Percentiles rank a stretch among this genome's conserved stretches.
phyloP scores from a whole-genome alignment of 2,888 invertebrate species.

The Cyclophora albipunctata region DNA sequence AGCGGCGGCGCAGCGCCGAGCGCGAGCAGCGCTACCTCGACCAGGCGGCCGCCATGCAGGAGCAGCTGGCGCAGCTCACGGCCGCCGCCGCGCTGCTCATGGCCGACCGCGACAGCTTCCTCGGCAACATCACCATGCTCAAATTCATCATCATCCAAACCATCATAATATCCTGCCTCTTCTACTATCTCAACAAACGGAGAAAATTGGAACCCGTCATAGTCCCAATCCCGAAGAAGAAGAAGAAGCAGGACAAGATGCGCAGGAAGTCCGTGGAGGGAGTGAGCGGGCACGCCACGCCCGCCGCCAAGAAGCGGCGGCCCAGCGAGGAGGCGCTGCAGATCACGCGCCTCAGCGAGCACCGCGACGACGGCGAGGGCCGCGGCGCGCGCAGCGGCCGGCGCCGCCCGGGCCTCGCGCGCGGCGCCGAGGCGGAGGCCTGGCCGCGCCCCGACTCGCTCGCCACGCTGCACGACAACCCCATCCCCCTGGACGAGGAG shows the following conservation, averaged over 20 bases:
- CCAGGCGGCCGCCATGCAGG: constrained; percentile 80
- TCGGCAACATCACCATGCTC: constrained; percentile 73
- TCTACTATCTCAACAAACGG: constrained; percentile 69
- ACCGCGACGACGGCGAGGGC: constrained; percentile 59
- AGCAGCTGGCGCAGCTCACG: constrained; percentile 79
- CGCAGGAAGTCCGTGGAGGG: constrained; percentile 81
- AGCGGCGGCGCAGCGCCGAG: constrained; percentile 80
- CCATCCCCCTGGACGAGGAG: constrained; percentile 73
- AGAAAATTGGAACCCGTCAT: constrained; percentile 47
- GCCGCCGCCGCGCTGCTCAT: constrained; percentile 75
- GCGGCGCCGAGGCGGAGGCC: constrained; percentile 51
- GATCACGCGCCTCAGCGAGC: constrained; percentile 71
- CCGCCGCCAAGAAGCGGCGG: constrained; percentile 76
- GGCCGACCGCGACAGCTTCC: constrained; percentile 79
- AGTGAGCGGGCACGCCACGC: constrained; percentile 68
- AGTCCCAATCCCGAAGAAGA: constrained; percentile 45
- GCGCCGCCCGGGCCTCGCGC: constrained; percentile 60
- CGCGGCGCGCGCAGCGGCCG: constrained; percentile 63
- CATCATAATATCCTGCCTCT: constrained; percentile 60
- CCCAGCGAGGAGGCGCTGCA: constrained; percentile 85
- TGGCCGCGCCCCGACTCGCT: constrained; percentile 53
- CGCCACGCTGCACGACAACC: constrained; percentile 60
- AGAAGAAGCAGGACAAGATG: constrained; percentile 53
- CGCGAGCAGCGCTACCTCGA: constrained; percentile 87
- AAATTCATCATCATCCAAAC: constrained; percentile 70